These are phyloP conservation scores for Phortica magna DNA, from an alignment of 2,888 invertebrate species.

Conservation along the genomic window DNA sequence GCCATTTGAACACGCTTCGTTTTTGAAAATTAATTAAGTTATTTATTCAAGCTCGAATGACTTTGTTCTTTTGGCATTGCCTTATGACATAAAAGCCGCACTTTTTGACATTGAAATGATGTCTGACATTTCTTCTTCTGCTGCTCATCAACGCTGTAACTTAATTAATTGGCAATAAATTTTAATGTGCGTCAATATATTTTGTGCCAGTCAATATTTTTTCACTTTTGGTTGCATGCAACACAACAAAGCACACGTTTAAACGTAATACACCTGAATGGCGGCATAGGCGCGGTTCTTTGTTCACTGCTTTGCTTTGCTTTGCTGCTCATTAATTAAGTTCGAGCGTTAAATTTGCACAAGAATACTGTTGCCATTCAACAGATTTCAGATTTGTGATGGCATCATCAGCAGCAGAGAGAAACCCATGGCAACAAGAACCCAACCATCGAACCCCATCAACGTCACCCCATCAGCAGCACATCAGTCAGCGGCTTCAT, in stretches of 20 bases:
- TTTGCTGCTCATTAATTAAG: background rate
- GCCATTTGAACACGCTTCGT: slow-evolving; percentile 1
- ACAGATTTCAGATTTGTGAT: slow-evolving; percentile 20
- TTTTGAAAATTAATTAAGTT: slow-evolving; percentile 22
- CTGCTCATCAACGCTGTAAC: too few relatives aligned
- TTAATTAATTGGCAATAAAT: slow-evolving; percentile 30
- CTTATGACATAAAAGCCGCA: background rate
- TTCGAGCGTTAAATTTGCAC: background rate
- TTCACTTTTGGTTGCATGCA: background rate
- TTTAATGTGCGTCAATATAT: slow-evolving; percentile 17
- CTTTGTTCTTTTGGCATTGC: background rate
- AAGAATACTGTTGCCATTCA: background rate
- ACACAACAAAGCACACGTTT: background rate
- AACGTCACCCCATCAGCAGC: background rate
- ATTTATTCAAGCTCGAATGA: slow-evolving; percentile 9
- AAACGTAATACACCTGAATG: too few relatives aligned
- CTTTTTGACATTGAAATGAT: slow-evolving; percentile 4
- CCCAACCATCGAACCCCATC: background rate
- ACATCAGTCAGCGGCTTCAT: background rate
- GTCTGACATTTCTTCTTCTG: background rate
- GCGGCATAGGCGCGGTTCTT: background rate
- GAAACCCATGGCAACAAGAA: background rate
- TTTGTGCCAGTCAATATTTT: background rate
- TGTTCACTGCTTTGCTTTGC: background rate
- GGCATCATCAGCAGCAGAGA: background rate